phyloP scores from a whole-genome alignment of 2,888 invertebrate genomes.

The Dryococelus australis region DNA sequence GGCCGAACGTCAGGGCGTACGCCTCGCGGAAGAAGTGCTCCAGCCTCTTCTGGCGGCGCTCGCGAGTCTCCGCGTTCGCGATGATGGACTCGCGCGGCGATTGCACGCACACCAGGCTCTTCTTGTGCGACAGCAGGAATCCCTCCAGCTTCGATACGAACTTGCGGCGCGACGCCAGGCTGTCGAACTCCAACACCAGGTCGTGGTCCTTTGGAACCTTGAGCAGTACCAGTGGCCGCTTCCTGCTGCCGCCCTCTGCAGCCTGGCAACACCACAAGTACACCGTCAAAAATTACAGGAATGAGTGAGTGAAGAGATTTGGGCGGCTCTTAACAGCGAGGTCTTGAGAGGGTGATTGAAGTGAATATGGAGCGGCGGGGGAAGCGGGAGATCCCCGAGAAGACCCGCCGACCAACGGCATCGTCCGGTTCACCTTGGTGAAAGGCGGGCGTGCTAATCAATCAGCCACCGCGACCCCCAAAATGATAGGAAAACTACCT shows the following conservation, averaged over 20 bases:
- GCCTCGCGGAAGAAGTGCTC: slow-evolving; percentile 97
- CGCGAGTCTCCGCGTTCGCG: slow-evolving; percentile 91
- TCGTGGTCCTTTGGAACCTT: slow-evolving; percentile 90
- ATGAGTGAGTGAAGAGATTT: too few relatives aligned
- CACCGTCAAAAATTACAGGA: too few relatives aligned
- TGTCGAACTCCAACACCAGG: slow-evolving; percentile 89
- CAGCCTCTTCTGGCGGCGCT: slow-evolving; percentile 87
- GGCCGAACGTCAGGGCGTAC: slow-evolving; percentile 90
- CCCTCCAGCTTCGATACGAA: slow-evolving; percentile 87
- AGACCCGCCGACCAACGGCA: too few relatives aligned
- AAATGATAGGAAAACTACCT: too few relatives aligned
- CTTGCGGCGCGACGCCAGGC: slow-evolving; percentile 79
- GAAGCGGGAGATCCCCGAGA: too few relatives aligned
- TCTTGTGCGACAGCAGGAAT: slow-evolving; percentile 83
- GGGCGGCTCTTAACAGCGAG: too few relatives aligned
- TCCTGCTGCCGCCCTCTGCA: slow-evolving; percentile 69
- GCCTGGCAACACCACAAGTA: not conserved
- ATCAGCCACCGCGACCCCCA: too few relatives aligned
- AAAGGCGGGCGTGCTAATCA: too few relatives aligned
- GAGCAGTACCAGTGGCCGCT: slow-evolving; percentile 82
- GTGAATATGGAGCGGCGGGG: too few relatives aligned
- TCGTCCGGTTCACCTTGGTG: too few relatives aligned
- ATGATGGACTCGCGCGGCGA: slow-evolving; percentile 86
- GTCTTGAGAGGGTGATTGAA: too few relatives aligned
- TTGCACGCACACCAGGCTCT: slow-evolving; percentile 76